phyloP scores from a whole-genome alignment of 2,113 vertebrate genomes.

The Pachypanchax playfairii region DNA sequence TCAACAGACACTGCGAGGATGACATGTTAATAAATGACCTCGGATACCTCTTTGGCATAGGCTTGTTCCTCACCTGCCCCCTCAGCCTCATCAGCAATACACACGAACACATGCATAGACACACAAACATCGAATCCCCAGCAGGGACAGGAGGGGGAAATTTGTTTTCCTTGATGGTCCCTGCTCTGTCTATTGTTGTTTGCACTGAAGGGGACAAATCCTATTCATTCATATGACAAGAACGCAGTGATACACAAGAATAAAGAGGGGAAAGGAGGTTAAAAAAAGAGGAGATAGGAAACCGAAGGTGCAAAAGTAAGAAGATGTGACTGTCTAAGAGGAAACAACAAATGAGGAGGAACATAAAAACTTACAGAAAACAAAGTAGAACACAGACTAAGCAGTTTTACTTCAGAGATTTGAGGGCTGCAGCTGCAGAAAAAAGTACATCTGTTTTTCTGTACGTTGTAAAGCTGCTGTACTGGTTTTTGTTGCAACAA shows the following conservation, averaged over 20 bases:
- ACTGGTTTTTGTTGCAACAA: constrained; percentile 5
- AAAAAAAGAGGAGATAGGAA: constrained; percentile 28
- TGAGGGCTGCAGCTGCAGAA: constrained; percentile 30
- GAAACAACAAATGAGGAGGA: constrained; percentile 80
- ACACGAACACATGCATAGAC: constrained; percentile 56
- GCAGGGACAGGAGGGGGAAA: constrained; percentile 90
- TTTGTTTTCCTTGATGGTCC: constrained; percentile 98
- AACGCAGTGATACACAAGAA: constrained; percentile 88
- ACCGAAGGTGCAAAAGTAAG: constrained; percentile 26
- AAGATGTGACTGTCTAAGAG: constrained; percentile 69
- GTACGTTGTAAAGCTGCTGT: neutral
- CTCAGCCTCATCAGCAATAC: constrained; percentile 78
- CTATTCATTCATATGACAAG: constrained; percentile 99
- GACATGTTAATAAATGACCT: constrained; percentile 98
- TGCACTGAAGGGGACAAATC: constrained; percentile 98
- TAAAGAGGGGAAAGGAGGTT: constrained; percentile 43
- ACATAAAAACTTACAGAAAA: constrained; percentile 78
- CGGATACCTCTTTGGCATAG: constrained; percentile 87
- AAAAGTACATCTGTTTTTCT: constrained; percentile 8
- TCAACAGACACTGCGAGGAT: constrained; percentile 90
- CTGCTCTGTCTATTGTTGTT: constrained; percentile 97
- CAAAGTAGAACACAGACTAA: constrained; percentile 33
- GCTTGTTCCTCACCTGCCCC: constrained; percentile 87
- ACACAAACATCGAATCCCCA: constrained; percentile 88
- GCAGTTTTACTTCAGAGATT: constrained; percentile 33